Conservation (phyloP, 2,888 invertebrate species). For the Standfussiana lucernea region DNA sequence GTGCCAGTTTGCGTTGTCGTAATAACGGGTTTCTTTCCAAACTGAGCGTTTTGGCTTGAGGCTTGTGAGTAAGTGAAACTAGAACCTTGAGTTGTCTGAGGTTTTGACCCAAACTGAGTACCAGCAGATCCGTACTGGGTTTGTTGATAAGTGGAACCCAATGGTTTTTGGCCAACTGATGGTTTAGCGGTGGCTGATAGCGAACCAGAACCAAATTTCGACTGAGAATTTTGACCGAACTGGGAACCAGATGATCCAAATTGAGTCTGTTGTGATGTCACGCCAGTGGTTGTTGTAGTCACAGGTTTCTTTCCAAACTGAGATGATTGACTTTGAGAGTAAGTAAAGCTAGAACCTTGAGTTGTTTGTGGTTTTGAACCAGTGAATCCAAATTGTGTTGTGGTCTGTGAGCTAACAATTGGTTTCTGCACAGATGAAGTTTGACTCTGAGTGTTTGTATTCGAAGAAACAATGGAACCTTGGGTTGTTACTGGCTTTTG, state of each 20-base stretch:
- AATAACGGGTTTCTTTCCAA: slow-evolving; percentile 1
- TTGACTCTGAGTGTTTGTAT: slow-evolving; percentile 24
- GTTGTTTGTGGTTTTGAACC: slow-evolving; percentile 9
- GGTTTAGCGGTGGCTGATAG: slow-evolving; percentile 7
- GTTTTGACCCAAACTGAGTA: not conserved
- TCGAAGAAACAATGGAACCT: slow-evolving; percentile 33
- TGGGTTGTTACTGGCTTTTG: slow-evolving; percentile 19
- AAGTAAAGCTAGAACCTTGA: slow-evolving; percentile 22
- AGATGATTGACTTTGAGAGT: slow-evolving; percentile 2
- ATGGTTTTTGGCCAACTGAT: too few relatives aligned
- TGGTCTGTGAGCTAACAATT: not conserved
- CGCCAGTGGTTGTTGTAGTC: not conserved
- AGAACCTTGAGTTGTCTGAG: not conserved
- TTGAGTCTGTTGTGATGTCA: slow-evolving; percentile 39
- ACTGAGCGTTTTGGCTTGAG: slow-evolving; percentile 4
- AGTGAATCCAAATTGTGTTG: slow-evolving; percentile 10
- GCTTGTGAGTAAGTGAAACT: slow-evolving; percentile 22
- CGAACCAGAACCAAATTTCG: not conserved
- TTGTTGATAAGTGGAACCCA: not conserved
- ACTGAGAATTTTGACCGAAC: too few relatives aligned
- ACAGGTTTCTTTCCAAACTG: slow-evolving; percentile 11
- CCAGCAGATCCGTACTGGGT: too few relatives aligned
- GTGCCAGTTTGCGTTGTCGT: slow-evolving; percentile 3
- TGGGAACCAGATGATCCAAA: not conserved
- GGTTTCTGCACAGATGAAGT: slow-evolving; percentile 40